Percentiles rank a stretch among this genome's conserved stretches.
phyloP scores from a whole-genome alignment of 2,113 vertebrate species.

The Talpa occidentalis region DNA sequence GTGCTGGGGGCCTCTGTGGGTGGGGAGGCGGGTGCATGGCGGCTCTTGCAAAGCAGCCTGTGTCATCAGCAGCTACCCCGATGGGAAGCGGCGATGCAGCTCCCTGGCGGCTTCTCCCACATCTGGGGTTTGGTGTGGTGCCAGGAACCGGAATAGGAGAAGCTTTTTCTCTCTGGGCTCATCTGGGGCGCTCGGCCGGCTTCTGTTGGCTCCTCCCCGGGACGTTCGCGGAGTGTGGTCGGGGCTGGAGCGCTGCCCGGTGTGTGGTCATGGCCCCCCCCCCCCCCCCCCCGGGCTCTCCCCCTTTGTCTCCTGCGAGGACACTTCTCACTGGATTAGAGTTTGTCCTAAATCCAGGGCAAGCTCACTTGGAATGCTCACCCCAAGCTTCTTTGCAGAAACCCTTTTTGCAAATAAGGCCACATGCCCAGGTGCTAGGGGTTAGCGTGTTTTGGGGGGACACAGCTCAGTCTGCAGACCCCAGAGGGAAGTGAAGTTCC shows the following conservation, averaged over 20 bases:
- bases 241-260: neutral
- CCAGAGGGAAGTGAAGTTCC: neutral
- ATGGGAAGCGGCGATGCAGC: too few species aligned
- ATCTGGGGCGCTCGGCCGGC: neutral
- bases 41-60: neutral
- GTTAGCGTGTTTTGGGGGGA: neutral
- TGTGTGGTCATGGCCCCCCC: too few species aligned
- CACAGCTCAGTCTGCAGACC: neutral
- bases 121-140: neutral
- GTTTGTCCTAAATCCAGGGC: too few species aligned
- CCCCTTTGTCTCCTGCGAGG: too few species aligned
- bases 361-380: too few species aligned
- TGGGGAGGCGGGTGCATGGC: neutral
- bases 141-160: neutral
- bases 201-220: rapidly evolving
- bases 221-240: neutral
- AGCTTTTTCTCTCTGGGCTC: neutral
- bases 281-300: too few species aligned
- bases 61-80: too few species aligned
- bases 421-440: too few species aligned
- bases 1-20: rapidly evolving
- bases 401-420: too few species aligned
- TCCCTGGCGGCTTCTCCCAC: neutral
- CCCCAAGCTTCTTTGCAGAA: too few species aligned
- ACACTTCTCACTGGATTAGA: too few species aligned